Evolutionary conservation across 2,888 invertebrate species (phyloP).

Genomic region (Coronaproctus castanopsis): DNA sequence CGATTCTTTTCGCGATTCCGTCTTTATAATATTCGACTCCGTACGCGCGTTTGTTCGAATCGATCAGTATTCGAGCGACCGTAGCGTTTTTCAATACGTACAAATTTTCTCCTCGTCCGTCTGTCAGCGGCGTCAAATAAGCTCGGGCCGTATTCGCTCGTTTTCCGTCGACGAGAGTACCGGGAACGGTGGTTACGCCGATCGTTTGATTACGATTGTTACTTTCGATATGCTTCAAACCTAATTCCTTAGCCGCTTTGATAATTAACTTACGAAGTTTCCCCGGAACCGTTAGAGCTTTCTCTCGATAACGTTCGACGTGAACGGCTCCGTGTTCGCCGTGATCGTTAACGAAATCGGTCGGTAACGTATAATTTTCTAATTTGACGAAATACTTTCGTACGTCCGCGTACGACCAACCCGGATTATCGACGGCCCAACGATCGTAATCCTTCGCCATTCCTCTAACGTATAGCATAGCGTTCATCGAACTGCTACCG

Average conservation of each 20-base stretch:
- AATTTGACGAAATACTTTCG: conserved; percentile 75
- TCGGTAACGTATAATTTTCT: conserved; percentile 36
- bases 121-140: conserved; percentile 55
- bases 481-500: conserved; percentile 72
- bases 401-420: conserved; percentile 65
- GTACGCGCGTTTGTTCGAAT: conserved; percentile 49
- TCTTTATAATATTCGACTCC: conserved; percentile 39
- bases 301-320: not conserved
- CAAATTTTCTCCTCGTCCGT: conserved; percentile 35
- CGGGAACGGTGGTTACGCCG: conserved; percentile 76
- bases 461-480: conserved; percentile 77
- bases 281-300: not conserved
- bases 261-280: not conserved
- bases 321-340: not conserved
- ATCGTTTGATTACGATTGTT: conserved; percentile 69
- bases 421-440: conserved; percentile 76
- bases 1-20: not conserved
- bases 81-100: conserved; percentile 66
- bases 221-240: conserved; percentile 57
- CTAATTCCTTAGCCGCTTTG: conserved; percentile 60
- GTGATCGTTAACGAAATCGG: not conserved
- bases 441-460: conserved; percentile 72
- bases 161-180: conserved; percentile 23
- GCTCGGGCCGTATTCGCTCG: conserved; percentile 77
- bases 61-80: conserved; percentile 32